Evolutionary conservation across 2,888 invertebrate genomes (phyloP).

Genomic region (Rhagonycha lutea): DNA sequence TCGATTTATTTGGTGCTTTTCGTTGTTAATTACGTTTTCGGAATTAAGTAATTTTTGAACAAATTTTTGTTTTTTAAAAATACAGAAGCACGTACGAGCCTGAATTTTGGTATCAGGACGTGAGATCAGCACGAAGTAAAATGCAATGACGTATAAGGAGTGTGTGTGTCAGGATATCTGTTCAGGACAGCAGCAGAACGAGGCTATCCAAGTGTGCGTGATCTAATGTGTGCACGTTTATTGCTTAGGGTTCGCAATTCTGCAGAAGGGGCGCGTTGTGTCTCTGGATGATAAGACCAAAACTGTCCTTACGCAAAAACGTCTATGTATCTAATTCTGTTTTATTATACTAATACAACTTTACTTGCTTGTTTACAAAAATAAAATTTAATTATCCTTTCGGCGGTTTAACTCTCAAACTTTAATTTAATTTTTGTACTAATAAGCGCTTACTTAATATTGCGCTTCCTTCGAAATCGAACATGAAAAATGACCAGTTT

Average conservation of each 20-base stretch:
- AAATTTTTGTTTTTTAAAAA: neutral
- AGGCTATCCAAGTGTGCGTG: conserved; percentile 31
- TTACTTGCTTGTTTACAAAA: neutral
- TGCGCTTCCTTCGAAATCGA: neutral
- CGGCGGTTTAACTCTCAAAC: neutral
- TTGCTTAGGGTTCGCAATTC: conserved; percentile 28
- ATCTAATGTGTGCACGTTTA: conserved; percentile 30
- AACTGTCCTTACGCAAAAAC: conserved; percentile 17
- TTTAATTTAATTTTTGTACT: neutral
- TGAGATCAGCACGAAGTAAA: conserved; percentile 25
- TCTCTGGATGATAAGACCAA: conserved; percentile 23
- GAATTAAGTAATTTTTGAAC: neutral
- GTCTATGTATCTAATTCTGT: neutral
- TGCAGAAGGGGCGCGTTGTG: conserved; percentile 18
- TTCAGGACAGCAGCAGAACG: conserved; percentile 30
- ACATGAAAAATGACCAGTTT: neutral
- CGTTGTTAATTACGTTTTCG: neutral
- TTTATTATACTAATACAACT: neutral
- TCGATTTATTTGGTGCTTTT: neutral
- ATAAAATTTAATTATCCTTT: neutral
- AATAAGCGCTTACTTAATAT: neutral
- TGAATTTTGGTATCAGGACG: conserved; percentile 13
- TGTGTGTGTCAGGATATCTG: conserved; percentile 34
- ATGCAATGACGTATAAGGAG: conserved; percentile 30
- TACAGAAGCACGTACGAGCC: conserved; percentile 9